These are phyloP conservation scores for Pagetopsis macropterus DNA, from an alignment of 2,797 vertebrate genomes.

Conservation along the genomic window DNA sequence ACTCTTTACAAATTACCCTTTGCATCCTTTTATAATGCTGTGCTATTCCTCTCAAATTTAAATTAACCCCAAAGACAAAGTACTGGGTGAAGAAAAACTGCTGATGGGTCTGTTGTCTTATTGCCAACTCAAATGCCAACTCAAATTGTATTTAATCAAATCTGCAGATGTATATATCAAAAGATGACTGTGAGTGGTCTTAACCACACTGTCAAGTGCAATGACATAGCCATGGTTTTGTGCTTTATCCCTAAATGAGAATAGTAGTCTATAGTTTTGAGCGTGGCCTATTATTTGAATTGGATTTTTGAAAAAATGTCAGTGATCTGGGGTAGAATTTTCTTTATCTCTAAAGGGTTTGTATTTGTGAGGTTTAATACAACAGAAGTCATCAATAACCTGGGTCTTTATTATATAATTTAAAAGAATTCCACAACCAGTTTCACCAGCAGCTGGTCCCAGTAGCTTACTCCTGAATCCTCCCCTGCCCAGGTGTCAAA, in stretches of 20 bases:
- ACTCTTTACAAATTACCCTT: background rate
- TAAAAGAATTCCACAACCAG: background rate
- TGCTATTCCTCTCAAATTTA: background rate
- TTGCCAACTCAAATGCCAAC: background rate
- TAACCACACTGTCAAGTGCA: background rate
- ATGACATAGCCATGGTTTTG: background rate
- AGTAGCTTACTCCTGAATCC: constrained; percentile 11
- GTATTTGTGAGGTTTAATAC: background rate
- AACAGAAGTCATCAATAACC: constrained; percentile 9
- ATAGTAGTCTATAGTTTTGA: background rate
- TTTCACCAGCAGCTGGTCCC: constrained; percentile 27
- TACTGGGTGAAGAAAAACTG: background rate
- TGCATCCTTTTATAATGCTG: background rate
- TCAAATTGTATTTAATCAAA: background rate
- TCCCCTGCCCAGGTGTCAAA: constrained; percentile 43
- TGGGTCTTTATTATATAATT: constrained; percentile 7
- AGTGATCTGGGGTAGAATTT: background rate
- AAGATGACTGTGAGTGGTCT: background rate
- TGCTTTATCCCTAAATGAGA: background rate
- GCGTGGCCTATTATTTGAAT: background rate
- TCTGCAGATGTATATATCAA: constrained; percentile 3
- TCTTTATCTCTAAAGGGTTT: background rate
- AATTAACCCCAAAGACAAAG: background rate
- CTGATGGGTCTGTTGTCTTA: constrained; percentile 3
- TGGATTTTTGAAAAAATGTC: background rate